phyloP scores from a whole-genome alignment of 30 jellyfish, hydroid and myxozoan species.

The Hydractinia echinata region DNA sequence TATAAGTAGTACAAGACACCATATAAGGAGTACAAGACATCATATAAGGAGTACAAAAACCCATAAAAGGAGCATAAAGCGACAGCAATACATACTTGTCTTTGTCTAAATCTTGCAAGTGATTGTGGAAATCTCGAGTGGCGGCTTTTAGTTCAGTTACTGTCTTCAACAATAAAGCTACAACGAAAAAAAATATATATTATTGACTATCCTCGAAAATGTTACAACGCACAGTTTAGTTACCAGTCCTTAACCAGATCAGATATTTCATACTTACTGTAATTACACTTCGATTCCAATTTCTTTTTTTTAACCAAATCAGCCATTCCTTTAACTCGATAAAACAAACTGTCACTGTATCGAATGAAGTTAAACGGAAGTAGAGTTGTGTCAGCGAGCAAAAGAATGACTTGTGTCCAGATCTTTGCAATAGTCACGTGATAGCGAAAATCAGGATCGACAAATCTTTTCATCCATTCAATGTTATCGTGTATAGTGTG shows the following conservation, averaged over 20 bases:
- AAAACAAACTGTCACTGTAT: conserved; percentile 64
- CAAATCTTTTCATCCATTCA: conserved; percentile 88
- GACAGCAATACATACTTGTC: conserved; percentile 62
- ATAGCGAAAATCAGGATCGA: conserved; percentile 91
- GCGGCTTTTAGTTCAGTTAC: conserved; percentile 56
- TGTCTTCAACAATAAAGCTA: conserved; percentile 29
- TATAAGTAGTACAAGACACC: too few relatives aligned
- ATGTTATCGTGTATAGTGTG: conserved; percentile 86
- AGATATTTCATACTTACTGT: conserved; percentile 15
- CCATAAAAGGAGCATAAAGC: too few relatives aligned
- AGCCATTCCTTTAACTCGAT: conserved; percentile 58
- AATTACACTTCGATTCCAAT: background rate
- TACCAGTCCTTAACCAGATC: background rate
- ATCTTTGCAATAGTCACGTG: conserved; percentile 86
- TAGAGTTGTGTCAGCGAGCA: conserved; percentile 75
- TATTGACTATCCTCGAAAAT: too few relatives aligned
- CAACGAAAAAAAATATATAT: background rate
- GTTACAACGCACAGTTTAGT: too few relatives aligned
- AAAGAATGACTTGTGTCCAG: conserved; percentile 76
- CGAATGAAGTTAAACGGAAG: conserved; percentile 85
- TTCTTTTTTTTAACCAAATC: conserved; percentile 32
- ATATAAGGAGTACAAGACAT: too few relatives aligned
- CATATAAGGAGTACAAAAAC: too few relatives aligned
- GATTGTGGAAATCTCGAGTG: conserved; percentile 65
- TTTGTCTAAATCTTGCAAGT: conserved; percentile 64